Conservation (phyloP, 2,113 vertebrate species). For the Phylloscopus trochiloides region DNA sequence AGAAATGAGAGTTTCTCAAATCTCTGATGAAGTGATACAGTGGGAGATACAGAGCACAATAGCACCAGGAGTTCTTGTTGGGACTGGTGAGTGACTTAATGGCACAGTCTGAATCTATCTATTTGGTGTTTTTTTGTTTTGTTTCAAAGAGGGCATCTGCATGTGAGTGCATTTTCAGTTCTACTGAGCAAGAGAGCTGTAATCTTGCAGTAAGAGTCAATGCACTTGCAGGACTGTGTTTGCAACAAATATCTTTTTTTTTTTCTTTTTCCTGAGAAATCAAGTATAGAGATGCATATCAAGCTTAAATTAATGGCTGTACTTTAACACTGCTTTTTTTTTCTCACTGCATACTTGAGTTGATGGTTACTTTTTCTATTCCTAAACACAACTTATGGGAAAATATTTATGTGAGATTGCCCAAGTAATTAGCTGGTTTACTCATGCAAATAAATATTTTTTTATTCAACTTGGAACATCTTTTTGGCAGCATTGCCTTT, state of each 20-base stretch:
- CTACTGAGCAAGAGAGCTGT: neutral
- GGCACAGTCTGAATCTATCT: neutral
- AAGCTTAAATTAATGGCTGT: neutral
- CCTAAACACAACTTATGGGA: neutral
- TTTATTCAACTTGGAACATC: conserved; percentile 3
- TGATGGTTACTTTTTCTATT: neutral
- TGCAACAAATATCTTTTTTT: neutral
- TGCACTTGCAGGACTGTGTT: neutral
- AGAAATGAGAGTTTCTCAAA: neutral
- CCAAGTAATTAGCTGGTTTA: conserved; percentile 25
- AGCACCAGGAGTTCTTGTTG: neutral
- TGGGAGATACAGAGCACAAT: neutral
- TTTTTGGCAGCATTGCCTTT: conserved; percentile 45
- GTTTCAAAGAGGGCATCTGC: neutral
- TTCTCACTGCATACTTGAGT: neutral
- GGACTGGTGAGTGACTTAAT: neutral
- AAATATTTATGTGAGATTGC: neutral
- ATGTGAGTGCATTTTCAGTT: accelerated
- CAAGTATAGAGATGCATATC: neutral
- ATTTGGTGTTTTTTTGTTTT: neutral
- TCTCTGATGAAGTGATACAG: neutral
- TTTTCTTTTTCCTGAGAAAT: neutral
- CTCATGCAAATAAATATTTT: conserved; percentile 30
- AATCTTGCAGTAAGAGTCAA: neutral
- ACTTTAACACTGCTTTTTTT: neutral